Conservation (phyloP, 2,797 vertebrate species). For the Crax fasciolata region DNA sequence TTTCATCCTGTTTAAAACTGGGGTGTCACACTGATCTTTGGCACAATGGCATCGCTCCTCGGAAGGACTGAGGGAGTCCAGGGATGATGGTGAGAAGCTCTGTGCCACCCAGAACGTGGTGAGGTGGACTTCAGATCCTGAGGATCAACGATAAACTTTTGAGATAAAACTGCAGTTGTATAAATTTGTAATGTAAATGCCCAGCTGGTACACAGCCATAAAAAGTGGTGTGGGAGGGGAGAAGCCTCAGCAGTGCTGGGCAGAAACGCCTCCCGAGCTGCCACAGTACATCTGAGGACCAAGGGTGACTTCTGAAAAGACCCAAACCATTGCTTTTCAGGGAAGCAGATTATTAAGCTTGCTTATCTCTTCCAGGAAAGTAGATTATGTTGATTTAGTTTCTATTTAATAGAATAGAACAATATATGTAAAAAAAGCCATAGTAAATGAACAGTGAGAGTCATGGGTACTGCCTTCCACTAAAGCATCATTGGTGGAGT, state of each 20-base stretch:
- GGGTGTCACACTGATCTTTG: rapidly evolving
- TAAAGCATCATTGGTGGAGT: not conserved
- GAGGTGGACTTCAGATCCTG: not conserved
- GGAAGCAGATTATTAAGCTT: not conserved
- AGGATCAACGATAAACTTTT: not conserved
- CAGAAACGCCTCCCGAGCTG: not conserved
- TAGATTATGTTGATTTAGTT: not conserved
- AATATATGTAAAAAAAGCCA: not conserved
- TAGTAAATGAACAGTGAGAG: not conserved
- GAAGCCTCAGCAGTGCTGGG: not conserved
- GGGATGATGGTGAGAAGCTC: not conserved
- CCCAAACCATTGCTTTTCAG: not conserved
- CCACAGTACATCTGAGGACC: not conserved
- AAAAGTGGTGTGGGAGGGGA: not conserved
- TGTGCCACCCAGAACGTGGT: not conserved
- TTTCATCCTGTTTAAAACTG: not conserved
- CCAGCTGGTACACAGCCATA: not conserved
- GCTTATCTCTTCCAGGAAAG: not conserved
- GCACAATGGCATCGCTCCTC: not conserved
- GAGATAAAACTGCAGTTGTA: not conserved
- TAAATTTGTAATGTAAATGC: not conserved
- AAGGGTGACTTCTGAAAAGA: not conserved
- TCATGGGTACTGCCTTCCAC: not conserved
- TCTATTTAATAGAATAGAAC: not conserved
- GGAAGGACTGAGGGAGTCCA: not conserved